Evolutionary conservation across 2,888 invertebrate genomes (phyloP).

Genomic region (Byasa hedistus): DNA sequence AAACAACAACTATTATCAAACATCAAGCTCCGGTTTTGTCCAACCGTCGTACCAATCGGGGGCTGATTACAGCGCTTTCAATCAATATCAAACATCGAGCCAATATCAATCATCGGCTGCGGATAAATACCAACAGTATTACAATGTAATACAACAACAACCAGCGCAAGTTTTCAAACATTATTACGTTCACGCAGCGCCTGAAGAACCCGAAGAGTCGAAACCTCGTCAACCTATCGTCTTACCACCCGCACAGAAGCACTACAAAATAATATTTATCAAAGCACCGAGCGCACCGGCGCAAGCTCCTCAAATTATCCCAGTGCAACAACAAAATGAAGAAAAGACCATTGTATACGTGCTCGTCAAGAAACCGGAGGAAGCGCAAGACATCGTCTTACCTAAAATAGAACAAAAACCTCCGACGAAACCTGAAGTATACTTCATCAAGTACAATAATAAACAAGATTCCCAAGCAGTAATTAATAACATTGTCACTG

Average conservation of each 20-base stretch:
- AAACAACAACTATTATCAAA: conserved; percentile 37
- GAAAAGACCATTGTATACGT: conserved; percentile 89
- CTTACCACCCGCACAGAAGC: conserved; percentile 84
- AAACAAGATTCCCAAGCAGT: conserved; percentile 76
- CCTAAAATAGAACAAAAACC: conserved; percentile 84
- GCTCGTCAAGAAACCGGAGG: conserved; percentile 87
- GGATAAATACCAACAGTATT: conserved; percentile 76
- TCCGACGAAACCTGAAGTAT: conserved; percentile 87
- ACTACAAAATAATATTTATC: conserved; percentile 90
- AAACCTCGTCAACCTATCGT: conserved; percentile 80
- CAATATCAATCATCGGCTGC: conserved; percentile 39
- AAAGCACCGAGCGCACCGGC: conserved; percentile 85
- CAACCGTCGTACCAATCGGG: conserved; percentile 35
- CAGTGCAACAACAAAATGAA: conserved; percentile 84
- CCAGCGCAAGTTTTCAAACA: conserved; percentile 84
- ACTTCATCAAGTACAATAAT: conserved; percentile 88
- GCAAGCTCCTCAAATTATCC: conserved; percentile 83
- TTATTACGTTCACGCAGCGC: conserved; percentile 72
- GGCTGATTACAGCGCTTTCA: conserved; percentile 32
- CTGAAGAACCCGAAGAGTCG: conserved; percentile 73
- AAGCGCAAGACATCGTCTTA: conserved; percentile 82
- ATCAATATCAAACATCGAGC: conserved; percentile 43
- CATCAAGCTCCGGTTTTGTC: conserved; percentile 32
- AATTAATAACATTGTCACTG: conserved; percentile 69
- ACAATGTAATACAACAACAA: conserved; percentile 85